Evolutionary conservation across 2,888 invertebrate species (phyloP), one percentile per base, ranked within the genome.

Genomic region (Aphodius granarius): DNA sequence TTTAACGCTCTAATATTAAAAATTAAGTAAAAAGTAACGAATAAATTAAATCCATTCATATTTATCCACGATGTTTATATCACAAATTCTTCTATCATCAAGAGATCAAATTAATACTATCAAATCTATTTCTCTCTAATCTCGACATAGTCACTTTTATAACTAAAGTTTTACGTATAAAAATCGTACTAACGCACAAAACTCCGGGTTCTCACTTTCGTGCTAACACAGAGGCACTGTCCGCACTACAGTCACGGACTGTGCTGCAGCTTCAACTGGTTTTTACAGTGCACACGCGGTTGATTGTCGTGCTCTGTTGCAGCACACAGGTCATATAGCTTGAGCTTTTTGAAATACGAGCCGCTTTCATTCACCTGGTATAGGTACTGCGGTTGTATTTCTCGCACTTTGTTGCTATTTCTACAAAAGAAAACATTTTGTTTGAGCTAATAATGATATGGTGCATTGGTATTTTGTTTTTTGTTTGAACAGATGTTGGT

Each of bases 341-440:
- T 68, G 20, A 68, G 68, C 68, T 68, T 68, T 68, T 68, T 20
- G 68, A 68, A 68, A 68, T 20, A 68, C 21, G 20, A 68, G 19
- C 68, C n/a, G 68, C 13, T 21, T 68, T 21, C n/a, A 68, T 68
- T 5, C 20, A 43, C 43, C 43, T 43, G 43, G 43, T 43, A 2
- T 9, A 6, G 4, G 23, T 13, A 43, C 43, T 43, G 43, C 43
- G 3, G 0, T 43, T 0, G 43, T 43, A 13, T 1, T 2, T n/a
- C 1, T 43, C 13, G 43, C 43, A 43, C 43, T 43, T 3, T 43
- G 43, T 43, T 9, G 43, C n/a, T n/a, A n/a, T 43, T 43, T 43
- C 43, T 43, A 13, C 43, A 43, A 43, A 43, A 1, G 43, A 6
- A 2, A 9, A 13, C 6, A 43, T 6, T 43, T 43, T 43, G 43